Evolutionary conservation across 2,797 vertebrate species (phyloP).

Genomic region (Perodicticus potto): DNA sequence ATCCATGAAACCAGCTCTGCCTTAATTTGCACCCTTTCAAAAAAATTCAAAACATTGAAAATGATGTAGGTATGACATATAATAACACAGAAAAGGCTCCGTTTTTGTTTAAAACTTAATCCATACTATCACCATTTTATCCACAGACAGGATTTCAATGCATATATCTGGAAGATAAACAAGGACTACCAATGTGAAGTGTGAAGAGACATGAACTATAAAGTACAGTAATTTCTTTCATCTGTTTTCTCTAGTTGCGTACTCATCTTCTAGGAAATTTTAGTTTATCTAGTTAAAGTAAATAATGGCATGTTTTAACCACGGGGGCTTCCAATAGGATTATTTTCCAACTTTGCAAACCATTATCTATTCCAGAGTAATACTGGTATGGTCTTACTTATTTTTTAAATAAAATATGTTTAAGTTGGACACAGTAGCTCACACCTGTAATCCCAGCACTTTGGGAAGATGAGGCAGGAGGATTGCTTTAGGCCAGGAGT

Average conservation of each 20-base stretch:
- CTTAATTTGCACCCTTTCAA: background rate
- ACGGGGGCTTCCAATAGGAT: background rate
- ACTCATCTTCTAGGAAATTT: background rate
- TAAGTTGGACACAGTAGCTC: no score
- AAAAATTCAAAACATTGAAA: conserved; percentile 39
- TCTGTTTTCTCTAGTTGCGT: background rate
- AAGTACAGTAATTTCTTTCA: background rate
- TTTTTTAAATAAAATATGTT: conserved; percentile 41
- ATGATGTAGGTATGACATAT: background rate
- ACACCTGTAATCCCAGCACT: no score
- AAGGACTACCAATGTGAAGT: background rate
- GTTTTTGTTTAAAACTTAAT: conserved; percentile 52
- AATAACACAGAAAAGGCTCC: conserved; percentile 2
- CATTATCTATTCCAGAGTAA: conserved; percentile 8
- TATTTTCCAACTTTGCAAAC: conserved; percentile 36
- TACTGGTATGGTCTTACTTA: background rate
- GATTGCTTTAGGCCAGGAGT: no score
- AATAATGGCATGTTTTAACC: conserved; percentile 1
- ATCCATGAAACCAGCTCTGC: background rate
- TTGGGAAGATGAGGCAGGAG: no score
- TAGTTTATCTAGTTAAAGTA: background rate
- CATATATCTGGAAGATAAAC: background rate
- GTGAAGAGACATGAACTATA: conserved; percentile 21
- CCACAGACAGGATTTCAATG: background rate
- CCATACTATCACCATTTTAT: background rate